Evolutionary conservation across 2,113 vertebrate genomes (phyloP).

Genomic region (Megaceryle torquata): DNA sequence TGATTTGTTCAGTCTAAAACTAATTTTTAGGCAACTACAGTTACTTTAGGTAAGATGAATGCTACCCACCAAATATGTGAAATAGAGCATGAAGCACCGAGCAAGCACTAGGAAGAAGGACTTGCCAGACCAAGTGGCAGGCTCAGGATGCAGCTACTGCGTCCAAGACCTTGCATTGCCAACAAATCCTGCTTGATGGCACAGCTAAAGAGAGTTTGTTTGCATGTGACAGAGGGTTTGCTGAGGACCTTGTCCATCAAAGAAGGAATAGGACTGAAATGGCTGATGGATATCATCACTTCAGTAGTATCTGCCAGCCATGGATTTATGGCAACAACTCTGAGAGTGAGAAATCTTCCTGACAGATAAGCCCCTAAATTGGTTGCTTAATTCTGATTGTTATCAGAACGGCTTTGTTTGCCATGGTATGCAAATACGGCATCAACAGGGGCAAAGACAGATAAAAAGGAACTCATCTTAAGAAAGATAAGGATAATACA

Average conservation of each 20-base stretch:
- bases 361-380: background rate
- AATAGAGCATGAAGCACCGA: background rate
- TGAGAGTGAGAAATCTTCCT: background rate
- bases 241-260: background rate
- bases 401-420: background rate
- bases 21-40: background rate
- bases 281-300: background rate
- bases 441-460: background rate
- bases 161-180: background rate
- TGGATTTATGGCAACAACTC: background rate
- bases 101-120: background rate
- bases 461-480: background rate
- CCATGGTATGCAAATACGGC: background rate
- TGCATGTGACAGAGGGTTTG: background rate
- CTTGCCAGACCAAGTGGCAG: background rate
- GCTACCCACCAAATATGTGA: background rate
- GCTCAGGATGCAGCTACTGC: background rate
- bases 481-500: background rate
- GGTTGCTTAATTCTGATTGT: background rate
- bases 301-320: background rate
- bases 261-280: background rate
- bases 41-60: background rate
- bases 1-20: background rate
- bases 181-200: background rate
- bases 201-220: background rate